Conservation (phyloP, 2,113 vertebrate species). For the Bettongia penicillata region DNA sequence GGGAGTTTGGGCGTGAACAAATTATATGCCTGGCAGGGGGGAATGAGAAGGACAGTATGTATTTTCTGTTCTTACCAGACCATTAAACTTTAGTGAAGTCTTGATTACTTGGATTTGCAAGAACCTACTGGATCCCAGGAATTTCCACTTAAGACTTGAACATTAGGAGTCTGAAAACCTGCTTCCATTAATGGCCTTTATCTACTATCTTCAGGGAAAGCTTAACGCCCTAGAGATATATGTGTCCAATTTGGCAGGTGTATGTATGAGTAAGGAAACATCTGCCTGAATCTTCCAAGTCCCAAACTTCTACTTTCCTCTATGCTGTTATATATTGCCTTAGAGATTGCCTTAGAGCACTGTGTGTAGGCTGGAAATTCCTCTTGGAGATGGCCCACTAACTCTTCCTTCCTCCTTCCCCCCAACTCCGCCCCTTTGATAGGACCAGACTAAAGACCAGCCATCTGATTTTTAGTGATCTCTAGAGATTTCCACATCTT, state of each 20-base stretch:
- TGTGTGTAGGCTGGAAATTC: not conserved
- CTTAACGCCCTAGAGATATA: conserved; percentile 4
- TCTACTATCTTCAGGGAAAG: conserved; percentile 8
- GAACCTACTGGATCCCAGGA: conserved; percentile 50
- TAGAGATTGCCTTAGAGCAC: not conserved
- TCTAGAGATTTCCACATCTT: not conserved
- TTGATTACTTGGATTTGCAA: conserved; percentile 58
- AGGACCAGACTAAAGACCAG: not conserved
- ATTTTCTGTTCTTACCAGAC: conserved; percentile 56
- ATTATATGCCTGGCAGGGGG: conserved; percentile 29
- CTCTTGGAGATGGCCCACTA: not conserved
- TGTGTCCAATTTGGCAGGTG: not conserved
- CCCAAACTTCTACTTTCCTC: conserved; percentile 32
- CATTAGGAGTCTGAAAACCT: conserved; percentile 33
- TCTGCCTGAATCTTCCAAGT: not conserved
- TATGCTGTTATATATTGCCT: not conserved
- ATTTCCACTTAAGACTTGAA: conserved; percentile 30
- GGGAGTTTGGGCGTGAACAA: conserved; percentile 20
- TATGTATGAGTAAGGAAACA: fast-evolving
- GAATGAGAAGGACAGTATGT: conserved; percentile 39
- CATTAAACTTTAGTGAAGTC: conserved; percentile 58
- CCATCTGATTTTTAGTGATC: not conserved
- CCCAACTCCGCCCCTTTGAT: not conserved
- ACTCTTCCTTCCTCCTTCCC: not conserved
- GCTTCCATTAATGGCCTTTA: conserved; percentile 18